Evolutionary conservation across 2,113 vertebrate genomes (phyloP), one percentile per base, ranked within the genome.

Genomic region (Hippocampus mohnikei): DNA sequence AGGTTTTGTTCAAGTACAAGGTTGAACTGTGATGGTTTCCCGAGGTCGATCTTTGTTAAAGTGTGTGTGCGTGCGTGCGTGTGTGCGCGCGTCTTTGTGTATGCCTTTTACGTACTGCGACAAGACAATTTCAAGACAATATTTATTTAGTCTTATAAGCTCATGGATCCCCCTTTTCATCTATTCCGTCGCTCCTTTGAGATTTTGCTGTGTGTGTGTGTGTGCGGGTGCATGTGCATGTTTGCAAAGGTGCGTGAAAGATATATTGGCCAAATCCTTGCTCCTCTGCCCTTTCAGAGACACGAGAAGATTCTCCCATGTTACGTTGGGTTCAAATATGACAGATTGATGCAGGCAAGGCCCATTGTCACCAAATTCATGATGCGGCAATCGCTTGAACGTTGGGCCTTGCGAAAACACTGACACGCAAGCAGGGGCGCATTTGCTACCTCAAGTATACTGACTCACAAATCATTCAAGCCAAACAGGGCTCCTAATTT

Each of bases 81-180:
- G 60, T 44, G 62, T 12, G n/a, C 16, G 20, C 7, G 1, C 2
- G 5, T 27, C 69, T 64, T 40, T 69, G 63, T 56, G 23, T 25
- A 21, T 66, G 56, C 63, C 71, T 73, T 81, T 76, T 80, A 86
- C 85, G 82, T 80, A 81, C 79, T 79, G 74, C 77, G 83, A 83
- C 78, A 79, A 69, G 79, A n/a, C n/a, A n/a, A n/a, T n/a, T n/a
- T 76, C 80, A 74, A 81, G 86, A 88, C 84, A 89, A 88, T 89
- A 87, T 89, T 89, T 89, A 87, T 82, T 83, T 74, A 79, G 81
- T 78, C 69, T 76, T 85, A 66, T 71, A 78, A 76, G 60, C 78
- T 84, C 60, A 67, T 61, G 76, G 74, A 81, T 85, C 72, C 61
- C 61, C 75, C 73, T 72, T 68, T 77, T 85, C 79, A 82, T 84